Base-by-base conservation (phyloP, 1,140 invertebrate species). In the Agrypnia vestita region DNA sequence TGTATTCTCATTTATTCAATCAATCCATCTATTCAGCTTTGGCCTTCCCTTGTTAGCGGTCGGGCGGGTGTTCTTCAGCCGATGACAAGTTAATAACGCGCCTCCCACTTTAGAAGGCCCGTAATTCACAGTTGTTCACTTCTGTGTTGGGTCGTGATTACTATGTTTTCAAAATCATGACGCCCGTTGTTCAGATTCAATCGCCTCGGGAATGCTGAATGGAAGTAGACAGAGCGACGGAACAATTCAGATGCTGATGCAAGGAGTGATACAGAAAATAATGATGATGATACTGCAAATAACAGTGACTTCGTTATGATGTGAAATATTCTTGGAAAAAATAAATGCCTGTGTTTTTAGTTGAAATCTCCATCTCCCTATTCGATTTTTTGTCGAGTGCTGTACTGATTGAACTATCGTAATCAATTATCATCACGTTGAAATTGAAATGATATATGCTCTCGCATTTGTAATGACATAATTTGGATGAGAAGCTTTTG, bases 201-300 rank as follows among this genome's bases (percentile, higher is more conserved):
- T 69, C 64, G 15, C 21, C 64, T 46, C 44, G 3, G 64, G 44
- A 69, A 69, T 62, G 64, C 9, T 47, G 43, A 47, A 49, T 69
- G 46, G n/a, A 47, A 15, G 35, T n/a, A 62, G 19, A 62, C 61
- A 21, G 17, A 17, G n/a, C 15, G 15, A 43, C 25, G 13, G 11
- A 43, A 43, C 35, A 64, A 43, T 64, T 13, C 11, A 25, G 55
- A 59, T 9, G 35, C 19, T 11, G 3, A 6, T 44, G 61, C 10
- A 64, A 9, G 11, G 61, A 21, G 35, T 62, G 61, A 62, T 35
- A 25, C 3, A 67, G 11, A 17, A 46, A 15, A 69, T 69, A 69
- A 69, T 49, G n/a, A 69, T 19, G 64, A 49, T 69, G 64, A 69
- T 69, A 69, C 10, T 7, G 64, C 64, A 69, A 64, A 64, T 64